These are phyloP conservation scores for Cecropterus lyciades DNA, from an alignment of 1,140 invertebrate genomes.

Conservation along the genomic window DNA sequence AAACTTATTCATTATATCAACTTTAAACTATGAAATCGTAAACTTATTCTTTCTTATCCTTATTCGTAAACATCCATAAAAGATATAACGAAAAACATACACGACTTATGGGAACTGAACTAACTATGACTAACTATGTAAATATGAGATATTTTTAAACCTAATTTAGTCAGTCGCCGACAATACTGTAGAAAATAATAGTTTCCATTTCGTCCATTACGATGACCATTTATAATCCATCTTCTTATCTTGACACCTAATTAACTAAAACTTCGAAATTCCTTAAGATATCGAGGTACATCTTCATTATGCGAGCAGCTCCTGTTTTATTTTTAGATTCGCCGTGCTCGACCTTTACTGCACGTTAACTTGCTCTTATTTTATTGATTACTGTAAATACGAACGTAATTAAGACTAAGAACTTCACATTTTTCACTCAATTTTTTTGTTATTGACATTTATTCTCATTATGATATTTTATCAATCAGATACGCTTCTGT, in stretches of 20 bases:
- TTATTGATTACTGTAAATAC: constrained; percentile 24
- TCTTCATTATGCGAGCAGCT: constrained; percentile 30
- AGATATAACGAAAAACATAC: too few relatives aligned
- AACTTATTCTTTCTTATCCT: too few relatives aligned
- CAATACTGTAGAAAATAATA: background rate
- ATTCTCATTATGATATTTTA: constrained; percentile 2
- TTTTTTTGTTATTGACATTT: background rate
- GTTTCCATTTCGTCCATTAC: background rate
- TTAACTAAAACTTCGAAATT: constrained; percentile 33
- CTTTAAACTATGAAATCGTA: too few relatives aligned
- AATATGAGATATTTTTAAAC: too few relatives aligned
- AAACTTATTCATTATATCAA: too few relatives aligned
- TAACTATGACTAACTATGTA: too few relatives aligned
- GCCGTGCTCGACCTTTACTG: constrained; percentile 26
- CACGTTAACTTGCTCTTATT: constrained; percentile 9
- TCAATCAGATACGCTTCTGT: background rate
- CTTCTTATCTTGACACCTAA: constrained; percentile 34
- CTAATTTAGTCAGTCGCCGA: too few relatives aligned
- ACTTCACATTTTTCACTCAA: background rate
- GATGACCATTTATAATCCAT: constrained; percentile 22
- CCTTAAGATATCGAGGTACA: constrained; percentile 23
- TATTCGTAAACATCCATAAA: too few relatives aligned
- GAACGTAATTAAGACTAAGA: constrained; percentile 8
- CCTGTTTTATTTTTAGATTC: constrained; percentile 33
- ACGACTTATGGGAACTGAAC: too few relatives aligned